Base-by-base conservation (phyloP, 1,140 invertebrate species). In the Tenebrio molitor region DNA sequence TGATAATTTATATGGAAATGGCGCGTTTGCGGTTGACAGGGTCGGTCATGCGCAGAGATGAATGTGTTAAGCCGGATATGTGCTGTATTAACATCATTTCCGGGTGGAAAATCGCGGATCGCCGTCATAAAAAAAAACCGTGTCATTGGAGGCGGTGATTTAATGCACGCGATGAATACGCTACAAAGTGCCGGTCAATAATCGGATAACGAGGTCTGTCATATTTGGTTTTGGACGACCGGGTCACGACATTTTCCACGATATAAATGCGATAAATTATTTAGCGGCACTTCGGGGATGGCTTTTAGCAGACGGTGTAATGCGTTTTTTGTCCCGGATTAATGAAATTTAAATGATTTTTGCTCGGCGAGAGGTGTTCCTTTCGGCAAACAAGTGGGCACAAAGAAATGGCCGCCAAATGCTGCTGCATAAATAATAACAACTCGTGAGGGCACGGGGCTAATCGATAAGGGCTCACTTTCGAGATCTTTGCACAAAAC, bases 31-130 rank as follows among this genome's bases (percentile, higher is more conserved):
- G 33, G 69, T 50, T 69, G 67, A 69, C 67, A 50, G 29, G 64
- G 16, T 66, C 64, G 50, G 12, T 33, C 70, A 64, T 65, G 70
- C 70, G 58, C 70, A 71, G 21, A 71, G 17, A 64, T 63, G 62
- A 25, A 53, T 34, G 29, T 66, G 70, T 66, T 50, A 66, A 71
- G 62, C 62, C 58, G 70, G 53, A 71, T 71, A 71, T 71, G 69
- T 71, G 53, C 69, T 64, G 53, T 66, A 71, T 71, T 71, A 71
- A 71, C 58, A 71, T 66, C 62, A 66, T 66, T 71, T 71, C 62
- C 70, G 58, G 4, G 19, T 71, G 58, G 41, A 71, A 50, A 71
- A 65, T 66, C 63, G 39, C 42, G 29, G 66, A 65, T 66, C 63
- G 39, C 42, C 12, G 50, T n/a, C n/a, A n/a, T n/a, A n/a, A n/a